phyloP scores from a whole-genome alignment of 2,888 invertebrate genomes.

The Nezara viridula region DNA sequence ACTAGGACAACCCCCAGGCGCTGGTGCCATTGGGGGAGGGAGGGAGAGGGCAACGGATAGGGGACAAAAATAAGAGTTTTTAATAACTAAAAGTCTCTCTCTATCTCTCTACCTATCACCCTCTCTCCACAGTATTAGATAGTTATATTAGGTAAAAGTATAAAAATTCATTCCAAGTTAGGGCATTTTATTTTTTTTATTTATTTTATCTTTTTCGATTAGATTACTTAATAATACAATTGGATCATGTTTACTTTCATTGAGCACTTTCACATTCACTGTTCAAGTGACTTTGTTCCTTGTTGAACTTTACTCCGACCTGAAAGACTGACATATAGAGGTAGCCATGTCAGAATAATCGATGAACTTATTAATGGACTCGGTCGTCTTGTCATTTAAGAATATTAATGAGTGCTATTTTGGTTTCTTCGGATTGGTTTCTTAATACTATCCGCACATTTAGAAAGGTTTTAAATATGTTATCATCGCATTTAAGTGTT shows the following conservation, averaged over 20 bases:
- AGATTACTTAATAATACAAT: too few relatives aligned
- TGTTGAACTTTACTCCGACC: constrained; percentile 10
- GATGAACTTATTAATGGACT: not conserved
- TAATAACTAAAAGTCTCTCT: too few relatives aligned
- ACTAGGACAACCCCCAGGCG: too few relatives aligned
- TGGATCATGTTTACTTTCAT: not conserved
- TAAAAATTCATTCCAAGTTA: too few relatives aligned
- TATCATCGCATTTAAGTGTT: not conserved
- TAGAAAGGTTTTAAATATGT: not conserved
- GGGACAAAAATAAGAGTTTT: too few relatives aligned
- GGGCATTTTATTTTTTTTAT: too few relatives aligned
- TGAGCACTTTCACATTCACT: not conserved
- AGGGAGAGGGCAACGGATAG: too few relatives aligned
- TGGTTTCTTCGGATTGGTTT: not conserved
- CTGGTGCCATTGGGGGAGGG: too few relatives aligned
- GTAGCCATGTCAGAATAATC: not conserved
- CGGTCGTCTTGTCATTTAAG: not conserved
- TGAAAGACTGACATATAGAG: not conserved
- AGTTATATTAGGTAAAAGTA: too few relatives aligned
- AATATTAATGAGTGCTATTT: not conserved
- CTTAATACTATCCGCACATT: not conserved
- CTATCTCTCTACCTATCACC: too few relatives aligned
- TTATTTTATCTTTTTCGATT: too few relatives aligned
- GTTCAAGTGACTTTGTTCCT: not conserved
- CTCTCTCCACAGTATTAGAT: too few relatives aligned